Evolutionary conservation across 2,888 invertebrate genomes (phyloP), one percentile per base, ranked within the genome.

Genomic region (Scaptodrosophila latifasciaeformis): DNA sequence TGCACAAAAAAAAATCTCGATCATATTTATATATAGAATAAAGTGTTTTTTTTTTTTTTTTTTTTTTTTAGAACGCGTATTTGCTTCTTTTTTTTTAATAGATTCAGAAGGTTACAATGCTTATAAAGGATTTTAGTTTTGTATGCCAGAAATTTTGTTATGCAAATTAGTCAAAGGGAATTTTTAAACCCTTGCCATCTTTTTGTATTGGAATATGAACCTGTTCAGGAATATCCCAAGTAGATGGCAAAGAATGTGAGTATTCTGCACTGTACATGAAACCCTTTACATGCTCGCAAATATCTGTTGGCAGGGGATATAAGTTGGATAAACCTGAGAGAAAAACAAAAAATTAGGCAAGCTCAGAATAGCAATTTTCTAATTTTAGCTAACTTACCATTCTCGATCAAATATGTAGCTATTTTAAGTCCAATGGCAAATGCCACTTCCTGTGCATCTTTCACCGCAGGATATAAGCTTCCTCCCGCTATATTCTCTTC

Each of bases 191-290:
- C 1, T 50, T 34, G n/a, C n/a, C n/a, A n/a, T n/a, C n/a, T n/a
- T n/a, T n/a, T n/a, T n/a, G n/a, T n/a, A n/a, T n/a, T 5, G 66
- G 31, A 2, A 42, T 19, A 0, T 50, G 49, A 19, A 54, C 9
- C 2, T 15, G n/a, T n/a, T n/a, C n/a, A n/a, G n/a, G n/a, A n/a
- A n/a, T n/a, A 0, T 44, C 0, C 80, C 80, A 71, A 0, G 62
- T 47, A 0, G 15, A 5, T 1, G 66, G 29, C 30, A 72, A 1
- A 0, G 67, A 42, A 4, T 44, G n/a, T 0, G 53, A 27, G 4
- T 50, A 53, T 0, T 10, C 12, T 6, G 56, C 30, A 0, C 15
- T 1, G n/a, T 71, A 80, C 1, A 52, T 13, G 12, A 55, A 54
- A 0, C 10, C 2, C 0, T 15, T 2, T 1, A 71, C 7, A 24